Evolutionary conservation across 2,797 vertebrate genomes (phyloP).

Genomic region (Lithobates pipiens): DNA sequence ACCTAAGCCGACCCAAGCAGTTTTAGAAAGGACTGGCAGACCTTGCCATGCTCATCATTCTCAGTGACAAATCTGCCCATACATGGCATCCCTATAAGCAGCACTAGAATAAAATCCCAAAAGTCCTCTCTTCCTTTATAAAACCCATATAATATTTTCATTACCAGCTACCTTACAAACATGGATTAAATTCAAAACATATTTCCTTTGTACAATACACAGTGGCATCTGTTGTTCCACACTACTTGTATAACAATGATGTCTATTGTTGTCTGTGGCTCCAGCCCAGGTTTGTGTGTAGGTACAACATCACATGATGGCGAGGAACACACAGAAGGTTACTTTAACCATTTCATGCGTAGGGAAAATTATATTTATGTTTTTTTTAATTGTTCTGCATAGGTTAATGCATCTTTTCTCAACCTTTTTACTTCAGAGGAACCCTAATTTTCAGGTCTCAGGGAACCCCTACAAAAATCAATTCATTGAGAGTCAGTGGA

Average conservation of each 20-base stretch:
- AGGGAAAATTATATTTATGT: too few species aligned
- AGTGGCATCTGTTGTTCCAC: constrained; percentile 24
- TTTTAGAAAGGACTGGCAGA: too few species aligned
- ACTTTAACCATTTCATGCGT: neutral
- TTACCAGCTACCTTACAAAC: neutral
- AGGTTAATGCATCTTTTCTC: too few species aligned
- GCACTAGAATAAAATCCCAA: neutral
- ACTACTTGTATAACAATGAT: neutral
- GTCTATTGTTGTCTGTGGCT: neutral
- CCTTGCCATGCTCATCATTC: too few species aligned
- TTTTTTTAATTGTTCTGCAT: neutral
- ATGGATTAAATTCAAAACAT: neutral
- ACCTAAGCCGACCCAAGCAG: too few species aligned
- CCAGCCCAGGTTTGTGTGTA: constrained; percentile 21
- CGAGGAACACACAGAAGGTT: neutral
- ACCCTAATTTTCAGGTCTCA: too few species aligned
- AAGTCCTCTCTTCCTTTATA: neutral
- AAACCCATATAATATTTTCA: neutral
- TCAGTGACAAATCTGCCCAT: too few species aligned
- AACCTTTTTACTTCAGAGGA: too few species aligned
- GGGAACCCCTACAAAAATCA: too few species aligned
- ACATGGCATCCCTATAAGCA: neutral
- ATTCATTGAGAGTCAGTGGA: too few species aligned
- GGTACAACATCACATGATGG: constrained; percentile 1
- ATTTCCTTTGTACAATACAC: constrained; percentile 4